Evolutionary conservation across 2,113 vertebrate genomes (phyloP).

Genomic region (Eurystomus gularis): DNA sequence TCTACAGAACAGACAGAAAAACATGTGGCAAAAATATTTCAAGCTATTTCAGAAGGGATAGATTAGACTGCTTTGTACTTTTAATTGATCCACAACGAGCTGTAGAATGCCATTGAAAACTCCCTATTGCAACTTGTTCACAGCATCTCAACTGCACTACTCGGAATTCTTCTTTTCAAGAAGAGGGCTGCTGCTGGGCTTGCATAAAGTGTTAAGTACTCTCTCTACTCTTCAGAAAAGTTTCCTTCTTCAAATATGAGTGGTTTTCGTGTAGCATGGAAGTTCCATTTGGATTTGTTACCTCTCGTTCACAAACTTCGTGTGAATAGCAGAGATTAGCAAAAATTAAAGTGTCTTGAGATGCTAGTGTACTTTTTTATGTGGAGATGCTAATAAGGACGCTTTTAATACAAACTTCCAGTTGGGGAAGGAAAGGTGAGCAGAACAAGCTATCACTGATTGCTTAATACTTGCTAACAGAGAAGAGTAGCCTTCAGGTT

Average conservation of each 20-base stretch:
- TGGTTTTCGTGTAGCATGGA: background rate
- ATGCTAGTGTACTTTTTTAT: background rate
- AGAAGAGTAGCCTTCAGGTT: background rate
- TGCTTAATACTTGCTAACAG: background rate
- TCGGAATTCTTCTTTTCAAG: background rate
- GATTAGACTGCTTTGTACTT: constrained; percentile 27
- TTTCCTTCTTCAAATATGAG: background rate
- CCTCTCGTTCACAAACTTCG: background rate
- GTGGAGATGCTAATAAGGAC: background rate
- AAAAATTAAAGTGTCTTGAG: background rate
- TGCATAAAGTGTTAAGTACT: background rate
- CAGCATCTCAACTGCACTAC: background rate
- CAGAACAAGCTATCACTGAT: background rate
- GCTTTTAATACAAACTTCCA: background rate
- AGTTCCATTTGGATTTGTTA: background rate
- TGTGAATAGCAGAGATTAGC: background rate
- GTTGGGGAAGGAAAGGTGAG: background rate
- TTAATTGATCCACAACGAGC: constrained; percentile 51
- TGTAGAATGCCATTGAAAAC: background rate
- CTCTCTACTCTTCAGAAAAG: background rate
- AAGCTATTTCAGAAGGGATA: constrained; percentile 28
- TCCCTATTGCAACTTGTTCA: background rate
- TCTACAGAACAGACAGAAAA: background rate
- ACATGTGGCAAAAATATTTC: background rate
- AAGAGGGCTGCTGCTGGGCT: background rate